phyloP scores from a whole-genome alignment of 1,140 invertebrate species.

The Cataglyphis hispanica region DNA sequence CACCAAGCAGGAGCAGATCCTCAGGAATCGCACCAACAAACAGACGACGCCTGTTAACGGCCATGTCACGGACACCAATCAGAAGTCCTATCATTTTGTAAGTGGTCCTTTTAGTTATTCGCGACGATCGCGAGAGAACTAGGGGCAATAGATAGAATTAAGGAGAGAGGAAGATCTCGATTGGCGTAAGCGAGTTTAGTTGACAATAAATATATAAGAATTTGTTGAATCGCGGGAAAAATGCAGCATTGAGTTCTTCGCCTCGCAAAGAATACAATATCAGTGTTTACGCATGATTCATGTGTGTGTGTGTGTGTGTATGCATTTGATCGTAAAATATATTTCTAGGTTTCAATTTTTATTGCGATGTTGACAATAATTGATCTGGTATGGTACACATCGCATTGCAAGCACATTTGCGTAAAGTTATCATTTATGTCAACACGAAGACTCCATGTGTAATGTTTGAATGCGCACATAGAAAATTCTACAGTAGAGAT shows the following conservation, averaged over 20 bases:
- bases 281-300: not conserved
- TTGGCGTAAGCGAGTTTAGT: not conserved
- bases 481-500: no score
- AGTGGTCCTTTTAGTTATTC: slow-evolving; percentile 78
- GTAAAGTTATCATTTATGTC: not conserved
- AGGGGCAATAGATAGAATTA: not conserved
- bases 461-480: no score
- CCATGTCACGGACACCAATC: slow-evolving; percentile 89
- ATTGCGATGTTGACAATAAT: not conserved
- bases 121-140: not conserved
- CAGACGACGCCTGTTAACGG: slow-evolving; percentile 87
- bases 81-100: slow-evolving; percentile 90
- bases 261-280: not conserved
- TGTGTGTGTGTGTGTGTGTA: not conserved
- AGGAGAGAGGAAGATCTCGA: not conserved
- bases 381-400: no score
- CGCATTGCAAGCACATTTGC: not conserved
- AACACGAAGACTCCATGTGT: not conserved
- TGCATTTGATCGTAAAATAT: not conserved
- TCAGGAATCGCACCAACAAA: slow-evolving; percentile 86
- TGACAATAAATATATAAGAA: not conserved
- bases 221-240: not conserved
- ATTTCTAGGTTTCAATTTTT: not conserved
- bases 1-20: slow-evolving; percentile 95
- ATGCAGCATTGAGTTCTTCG: not conserved